Conservation (phyloP, 2,113 vertebrate genomes). For the Cyprinodon brontotheroides region DNA sequence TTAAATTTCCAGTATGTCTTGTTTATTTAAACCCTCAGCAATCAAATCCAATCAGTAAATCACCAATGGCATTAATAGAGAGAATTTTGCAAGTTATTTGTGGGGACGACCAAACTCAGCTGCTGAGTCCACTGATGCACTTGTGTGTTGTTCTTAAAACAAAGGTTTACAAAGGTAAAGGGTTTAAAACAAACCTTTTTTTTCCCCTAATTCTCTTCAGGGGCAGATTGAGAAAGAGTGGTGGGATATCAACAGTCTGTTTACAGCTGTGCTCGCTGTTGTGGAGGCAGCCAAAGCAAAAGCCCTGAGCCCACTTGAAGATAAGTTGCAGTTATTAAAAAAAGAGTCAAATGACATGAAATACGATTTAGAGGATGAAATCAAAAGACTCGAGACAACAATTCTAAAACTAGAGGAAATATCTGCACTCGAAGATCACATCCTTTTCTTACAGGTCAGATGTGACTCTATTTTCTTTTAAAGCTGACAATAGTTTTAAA, state of each 20-base stretch:
- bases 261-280: background rate
- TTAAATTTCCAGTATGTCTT: too few relatives aligned
- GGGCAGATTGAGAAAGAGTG: conserved; percentile 42
- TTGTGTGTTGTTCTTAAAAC: too few relatives aligned
- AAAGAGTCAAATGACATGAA: conserved; percentile 18
- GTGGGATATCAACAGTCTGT: conserved; percentile 42
- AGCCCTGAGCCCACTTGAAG: conserved; percentile 40
- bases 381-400: background rate
- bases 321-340: conserved; percentile 25
- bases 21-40: too few relatives aligned
- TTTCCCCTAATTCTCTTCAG: conserved; percentile 33
- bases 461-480: background rate
- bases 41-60: too few relatives aligned
- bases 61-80: too few relatives aligned
- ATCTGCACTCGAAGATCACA: conserved; percentile 53
- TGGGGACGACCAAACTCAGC: too few relatives aligned
- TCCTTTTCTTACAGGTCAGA: conserved; percentile 72
- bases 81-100: too few relatives aligned
- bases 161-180: background rate
- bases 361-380: conserved; percentile 38
- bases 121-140: too few relatives aligned
- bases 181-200: background rate
- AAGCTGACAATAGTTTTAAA: background rate
- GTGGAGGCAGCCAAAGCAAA: conserved; percentile 28
- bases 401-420: conserved; percentile 36